A percentile compares a stretch with the other conserved stretches of the same genome.
These are phyloP conservation scores for Drosophila meridionalis DNA, from an alignment of 2,888 invertebrate species.

Conservation along the genomic window DNA sequence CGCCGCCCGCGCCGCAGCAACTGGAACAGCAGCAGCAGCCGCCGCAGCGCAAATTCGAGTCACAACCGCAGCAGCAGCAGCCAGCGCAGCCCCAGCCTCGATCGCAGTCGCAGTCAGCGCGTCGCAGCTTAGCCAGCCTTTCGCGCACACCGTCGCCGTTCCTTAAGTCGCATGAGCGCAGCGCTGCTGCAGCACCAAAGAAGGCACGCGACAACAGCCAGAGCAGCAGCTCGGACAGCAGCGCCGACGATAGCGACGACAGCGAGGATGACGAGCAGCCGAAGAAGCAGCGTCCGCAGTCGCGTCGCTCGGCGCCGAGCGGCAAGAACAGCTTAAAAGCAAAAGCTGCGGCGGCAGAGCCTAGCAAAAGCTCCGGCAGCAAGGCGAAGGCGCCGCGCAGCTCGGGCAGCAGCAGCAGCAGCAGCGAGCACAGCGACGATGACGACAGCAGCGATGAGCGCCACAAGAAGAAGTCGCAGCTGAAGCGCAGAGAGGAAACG, in stretches of 20 bases:
- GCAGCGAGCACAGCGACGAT: conserved; percentile 73
- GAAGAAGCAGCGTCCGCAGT: conserved; percentile 25
- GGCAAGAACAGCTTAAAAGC: conserved; percentile 29
- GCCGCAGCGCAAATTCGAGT: conserved; percentile 32
- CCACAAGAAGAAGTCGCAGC: conserved; percentile 54
- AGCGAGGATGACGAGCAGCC: conserved; percentile 83
- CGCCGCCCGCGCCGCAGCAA: not conserved
- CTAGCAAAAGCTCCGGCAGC: conserved; percentile 19
- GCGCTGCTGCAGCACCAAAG: conserved; percentile 57
- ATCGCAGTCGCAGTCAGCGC: conserved; percentile 35
- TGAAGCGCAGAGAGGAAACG: conserved; percentile 43
- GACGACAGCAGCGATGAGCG: conserved; percentile 83
- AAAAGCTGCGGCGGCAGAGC: conserved; percentile 44
- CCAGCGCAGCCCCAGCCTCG: conserved; percentile 9
- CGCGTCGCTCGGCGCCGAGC: conserved; percentile 66
- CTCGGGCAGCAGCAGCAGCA: conserved; percentile 69
- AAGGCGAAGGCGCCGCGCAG: conserved; percentile 53
- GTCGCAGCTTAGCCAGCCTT: conserved; percentile 87
- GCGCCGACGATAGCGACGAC: conserved; percentile 86
- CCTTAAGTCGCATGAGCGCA: conserved; percentile 87
- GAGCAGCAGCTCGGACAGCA: conserved; percentile 83
- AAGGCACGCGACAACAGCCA: conserved; percentile 59
- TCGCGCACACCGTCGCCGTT: conserved; percentile 95
- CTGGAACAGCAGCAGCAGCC: conserved; percentile 18
- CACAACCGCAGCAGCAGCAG: conserved; percentile 19